A percentile compares a stretch with the other conserved stretches of the same genome.
Conservation (phyloP, 2,113 vertebrate genomes). For the Opisthocomus hoazin region DNA sequence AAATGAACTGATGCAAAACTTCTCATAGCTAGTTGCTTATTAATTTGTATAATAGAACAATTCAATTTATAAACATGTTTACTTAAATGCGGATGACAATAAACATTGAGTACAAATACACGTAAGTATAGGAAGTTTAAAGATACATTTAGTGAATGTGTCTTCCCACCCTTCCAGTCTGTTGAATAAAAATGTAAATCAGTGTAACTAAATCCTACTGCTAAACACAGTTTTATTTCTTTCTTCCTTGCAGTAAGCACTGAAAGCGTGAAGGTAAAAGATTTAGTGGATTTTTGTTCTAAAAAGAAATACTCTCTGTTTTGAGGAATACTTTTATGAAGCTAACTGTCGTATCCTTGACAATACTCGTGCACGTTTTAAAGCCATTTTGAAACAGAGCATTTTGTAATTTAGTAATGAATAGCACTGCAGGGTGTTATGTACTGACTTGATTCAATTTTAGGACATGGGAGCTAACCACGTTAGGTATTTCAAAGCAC, state of each 20-base stretch:
- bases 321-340: background rate
- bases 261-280: background rate
- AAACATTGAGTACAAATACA: background rate
- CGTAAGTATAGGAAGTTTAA: background rate
- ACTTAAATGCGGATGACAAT: slow-evolving; percentile 2
- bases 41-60: slow-evolving; percentile 30
- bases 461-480: background rate
- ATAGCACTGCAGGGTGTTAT: background rate
- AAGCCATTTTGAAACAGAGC: background rate
- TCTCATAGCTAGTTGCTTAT: slow-evolving; percentile 1
- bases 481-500: background rate
- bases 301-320: background rate
- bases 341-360: background rate
- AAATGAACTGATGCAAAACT: background rate
- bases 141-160: background rate
- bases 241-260: background rate
- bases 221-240: background rate
- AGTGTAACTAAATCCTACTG: background rate
- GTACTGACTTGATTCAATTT: background rate
- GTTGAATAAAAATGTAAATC: slow-evolving; percentile 20
- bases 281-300: slow-evolving; percentile 18
- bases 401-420: slow-evolving; percentile 25
- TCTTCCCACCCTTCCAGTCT: background rate
- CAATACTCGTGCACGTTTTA: background rate
- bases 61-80: slow-evolving; percentile 18